Percentiles rank a stretch among this genome's conserved stretches.
These are phyloP conservation scores for Tetragonula carbonaria DNA, from an alignment of 2,888 invertebrate species.

Conservation along the genomic window DNA sequence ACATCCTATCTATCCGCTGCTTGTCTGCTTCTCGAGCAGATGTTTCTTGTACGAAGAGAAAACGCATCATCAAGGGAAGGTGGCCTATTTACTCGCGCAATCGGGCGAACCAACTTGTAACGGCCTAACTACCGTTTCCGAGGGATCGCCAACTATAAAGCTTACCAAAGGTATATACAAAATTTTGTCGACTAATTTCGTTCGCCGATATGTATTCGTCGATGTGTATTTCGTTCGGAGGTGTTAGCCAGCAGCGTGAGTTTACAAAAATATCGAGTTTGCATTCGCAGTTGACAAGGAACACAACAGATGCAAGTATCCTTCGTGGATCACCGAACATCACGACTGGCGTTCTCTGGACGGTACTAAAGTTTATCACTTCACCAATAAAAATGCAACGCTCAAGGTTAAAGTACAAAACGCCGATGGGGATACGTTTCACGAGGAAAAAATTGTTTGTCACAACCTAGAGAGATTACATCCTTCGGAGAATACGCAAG, in stretches of 20 bases:
- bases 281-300: constrained; percentile 88
- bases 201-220: too few relatives aligned
- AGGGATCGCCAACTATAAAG: constrained; percentile 92
- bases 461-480: constrained; percentile 79
- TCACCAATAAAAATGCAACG: constrained; percentile 90
- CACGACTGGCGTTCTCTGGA: constrained; percentile 93
- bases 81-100: constrained; percentile 89
- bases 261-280: neutral
- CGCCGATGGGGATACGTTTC: constrained; percentile 76
- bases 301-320: constrained; percentile 91
- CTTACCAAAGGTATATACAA: constrained; percentile 89
- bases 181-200: neutral
- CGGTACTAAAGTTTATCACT: constrained; percentile 89
- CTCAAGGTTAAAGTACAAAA: constrained; percentile 86
- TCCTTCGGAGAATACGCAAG: constrained; percentile 76
- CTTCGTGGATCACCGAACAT: constrained; percentile 91
- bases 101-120: constrained; percentile 93
- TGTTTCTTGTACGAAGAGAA: constrained; percentile 91
- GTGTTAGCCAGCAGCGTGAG: neutral
- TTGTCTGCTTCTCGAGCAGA: constrained; percentile 78
- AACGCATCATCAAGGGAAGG: constrained; percentile 82
- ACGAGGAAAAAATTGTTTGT: constrained; percentile 82
- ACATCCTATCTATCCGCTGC: too few relatives aligned
- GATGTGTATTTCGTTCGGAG: neutral
- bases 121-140: constrained; percentile 90